A percentile compares a stretch with the other conserved stretches of the same genome.
Conservation (phyloP, 2,113 vertebrate species). For the Callospermophilus lateralis region DNA sequence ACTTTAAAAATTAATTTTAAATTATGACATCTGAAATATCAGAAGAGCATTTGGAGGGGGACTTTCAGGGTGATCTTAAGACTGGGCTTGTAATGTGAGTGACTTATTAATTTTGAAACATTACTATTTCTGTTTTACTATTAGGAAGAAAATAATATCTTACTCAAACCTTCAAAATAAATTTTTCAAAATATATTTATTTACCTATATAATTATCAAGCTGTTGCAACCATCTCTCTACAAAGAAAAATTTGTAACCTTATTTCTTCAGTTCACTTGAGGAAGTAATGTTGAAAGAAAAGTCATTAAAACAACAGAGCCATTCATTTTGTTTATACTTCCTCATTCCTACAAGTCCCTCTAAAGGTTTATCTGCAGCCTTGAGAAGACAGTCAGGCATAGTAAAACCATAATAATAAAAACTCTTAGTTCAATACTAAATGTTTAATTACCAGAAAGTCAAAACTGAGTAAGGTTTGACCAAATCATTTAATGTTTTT, state of each 20-base stretch:
- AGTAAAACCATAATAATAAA: too few species aligned
- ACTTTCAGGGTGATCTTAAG: background rate
- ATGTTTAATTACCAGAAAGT: conserved; percentile 65
- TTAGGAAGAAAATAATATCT: background rate
- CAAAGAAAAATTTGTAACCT: conserved; percentile 1
- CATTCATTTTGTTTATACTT: background rate
- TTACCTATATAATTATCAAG: background rate
- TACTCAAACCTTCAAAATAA: background rate
- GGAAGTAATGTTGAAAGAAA: conserved; percentile 43
- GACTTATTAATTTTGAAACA: background rate
- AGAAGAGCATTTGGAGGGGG: background rate
- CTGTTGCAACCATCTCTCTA: background rate
- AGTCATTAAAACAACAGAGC: background rate
- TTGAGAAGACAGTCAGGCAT: background rate
- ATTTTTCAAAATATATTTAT: background rate
- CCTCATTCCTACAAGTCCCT: background rate
- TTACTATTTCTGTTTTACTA: background rate
- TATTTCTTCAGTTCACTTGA: conserved; percentile 1
- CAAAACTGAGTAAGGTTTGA: conserved; percentile 41
- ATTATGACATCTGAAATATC: background rate
- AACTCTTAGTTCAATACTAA: conserved; percentile 33
- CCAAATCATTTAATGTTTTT: background rate
- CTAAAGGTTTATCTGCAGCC: background rate
- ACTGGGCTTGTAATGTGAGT: background rate
- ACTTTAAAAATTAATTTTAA: conserved; percentile 23